Evolutionary conservation across 2,113 vertebrate genomes (phyloP).

Genomic region (Physeter macrocephalus): DNA sequence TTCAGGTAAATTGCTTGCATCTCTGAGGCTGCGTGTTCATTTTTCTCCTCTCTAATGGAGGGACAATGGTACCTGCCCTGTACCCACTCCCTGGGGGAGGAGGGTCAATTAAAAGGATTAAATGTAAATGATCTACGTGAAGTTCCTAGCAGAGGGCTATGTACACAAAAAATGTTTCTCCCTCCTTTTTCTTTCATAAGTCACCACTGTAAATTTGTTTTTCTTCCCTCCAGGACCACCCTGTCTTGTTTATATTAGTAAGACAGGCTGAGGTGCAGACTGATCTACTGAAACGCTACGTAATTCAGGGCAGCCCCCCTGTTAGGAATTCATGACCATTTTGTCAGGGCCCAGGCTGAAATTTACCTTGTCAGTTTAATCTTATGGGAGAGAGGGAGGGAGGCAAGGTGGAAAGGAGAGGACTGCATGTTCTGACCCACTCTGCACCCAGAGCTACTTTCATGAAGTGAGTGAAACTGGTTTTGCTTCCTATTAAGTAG

Average conservation of each 20-base stretch:
- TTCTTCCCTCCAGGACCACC: neutral
- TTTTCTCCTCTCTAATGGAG: neutral
- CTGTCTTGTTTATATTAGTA: neutral
- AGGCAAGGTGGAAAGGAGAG: neutral
- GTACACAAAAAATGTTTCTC: neutral
- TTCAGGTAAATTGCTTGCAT: neutral
- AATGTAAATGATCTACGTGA: neutral
- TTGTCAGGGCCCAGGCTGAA: neutral
- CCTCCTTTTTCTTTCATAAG: neutral
- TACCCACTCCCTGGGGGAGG: neutral
- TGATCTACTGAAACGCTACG: neutral
- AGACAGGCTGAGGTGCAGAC: neutral
- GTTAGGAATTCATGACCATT: neutral
- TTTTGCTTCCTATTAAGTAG: neutral
- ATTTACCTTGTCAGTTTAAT: neutral
- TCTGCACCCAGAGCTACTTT: neutral
- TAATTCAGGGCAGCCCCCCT: neutral
- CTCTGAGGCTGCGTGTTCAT: neutral
- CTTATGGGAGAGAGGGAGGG: neutral
- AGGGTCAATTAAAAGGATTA: neutral
- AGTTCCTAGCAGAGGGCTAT: neutral
- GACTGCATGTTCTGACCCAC: neutral
- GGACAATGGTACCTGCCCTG: neutral
- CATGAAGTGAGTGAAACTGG: neutral
- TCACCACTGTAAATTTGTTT: neutral